Percentiles rank a stretch among this genome's conserved stretches.
These are phyloP conservation scores for Hypena proboscidalis DNA, from an alignment of 2,888 invertebrate genomes.

Conservation along the genomic window DNA sequence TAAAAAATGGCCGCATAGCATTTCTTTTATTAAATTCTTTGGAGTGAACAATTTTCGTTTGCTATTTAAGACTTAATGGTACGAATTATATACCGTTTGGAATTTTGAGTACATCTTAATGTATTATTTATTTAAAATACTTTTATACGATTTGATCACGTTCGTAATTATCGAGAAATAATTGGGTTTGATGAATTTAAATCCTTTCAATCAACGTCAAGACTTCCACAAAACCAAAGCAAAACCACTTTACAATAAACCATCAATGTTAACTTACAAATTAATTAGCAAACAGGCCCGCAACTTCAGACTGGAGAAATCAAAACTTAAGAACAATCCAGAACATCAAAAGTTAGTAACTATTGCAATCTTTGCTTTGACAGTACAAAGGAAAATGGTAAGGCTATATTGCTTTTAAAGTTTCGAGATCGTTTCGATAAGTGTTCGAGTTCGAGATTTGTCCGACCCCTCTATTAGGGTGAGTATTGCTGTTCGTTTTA, in stretches of 20 bases:
- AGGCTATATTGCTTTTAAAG: slow-evolving; percentile 58
- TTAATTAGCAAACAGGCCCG: slow-evolving; percentile 19
- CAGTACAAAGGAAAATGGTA: slow-evolving; percentile 40
- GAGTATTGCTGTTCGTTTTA: slow-evolving; percentile 2
- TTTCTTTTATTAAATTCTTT: slow-evolving; percentile 42
- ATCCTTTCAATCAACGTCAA: too few relatives aligned
- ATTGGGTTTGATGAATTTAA: too few relatives aligned
- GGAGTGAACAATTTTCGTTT: slow-evolving; percentile 16
- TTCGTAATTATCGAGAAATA: too few relatives aligned
- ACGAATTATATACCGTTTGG: slow-evolving; percentile 11
- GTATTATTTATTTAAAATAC: too few relatives aligned
- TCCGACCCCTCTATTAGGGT: slow-evolving; percentile 23
- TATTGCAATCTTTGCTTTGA: slow-evolving; percentile 57
- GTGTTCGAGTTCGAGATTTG: slow-evolving; percentile 29
- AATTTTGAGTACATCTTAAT: slow-evolving; percentile 5
- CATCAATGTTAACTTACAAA: slow-evolving; percentile 15
- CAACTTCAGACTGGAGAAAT: slow-evolving; percentile 25
- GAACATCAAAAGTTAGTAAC: slow-evolving; percentile 70
- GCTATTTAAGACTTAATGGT: slow-evolving; percentile 22
- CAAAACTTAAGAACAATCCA: slow-evolving; percentile 53
- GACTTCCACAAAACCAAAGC: too few relatives aligned
- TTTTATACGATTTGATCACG: too few relatives aligned
- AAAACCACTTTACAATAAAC: slow-evolving; percentile 2
- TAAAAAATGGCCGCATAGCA: slow-evolving; percentile 37
- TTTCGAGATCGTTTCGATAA: slow-evolving; percentile 49